Base-by-base conservation (phyloP, 2,797 vertebrate species). In the Gambelia wislizenii region DNA sequence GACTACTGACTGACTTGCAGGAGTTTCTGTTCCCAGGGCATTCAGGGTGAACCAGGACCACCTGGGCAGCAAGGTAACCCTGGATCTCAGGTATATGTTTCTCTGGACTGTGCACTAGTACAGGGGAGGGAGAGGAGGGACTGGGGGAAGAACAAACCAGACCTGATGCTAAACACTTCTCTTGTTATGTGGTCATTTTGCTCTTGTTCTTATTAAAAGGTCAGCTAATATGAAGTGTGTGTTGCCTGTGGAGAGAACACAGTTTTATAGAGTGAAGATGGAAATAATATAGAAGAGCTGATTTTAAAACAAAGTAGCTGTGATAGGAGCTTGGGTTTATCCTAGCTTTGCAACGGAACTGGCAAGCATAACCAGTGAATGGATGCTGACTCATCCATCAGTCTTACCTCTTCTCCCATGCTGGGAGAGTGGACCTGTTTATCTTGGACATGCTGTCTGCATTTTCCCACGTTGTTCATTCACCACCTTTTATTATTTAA, bases 41-140 rank as follows among this genome's bases (percentile, higher is more conserved):
- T 96, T 86, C 85, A 95, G 14, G 98, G 98, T 95, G 98, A 99
- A 78, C 95, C 97, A 0, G 98, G 98, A 2, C 97, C 98, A 14
- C 96, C 97, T 0, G 98, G 98, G 84, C 98, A 99, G 91, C 98
- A 99, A 91, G 98, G 98, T 87, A 98, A 98, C 91, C 98, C 98
- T 2, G 98, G 98, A 83, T 88, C 95, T 1, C 98, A 99, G 97
- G 98, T 98, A 94, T 6, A 89, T 95, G 49, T 13, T 16, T 20
- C 3, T 2, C 4, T 54, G 8, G 16, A n/a, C 27, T n/a, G 36
- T 72, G 36, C 30, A 47, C 27, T 14, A 5, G 30, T 3, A 33
- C 3, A 2, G 42, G 8, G 14, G 14, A 39, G 47, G 20, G 25
- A 52, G 52, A 76, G 33, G 4, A 22, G 13, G 84, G 44, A 27